Base-by-base conservation (phyloP, 2,888 invertebrate genomes). In the Microctonus brassicae region DNA sequence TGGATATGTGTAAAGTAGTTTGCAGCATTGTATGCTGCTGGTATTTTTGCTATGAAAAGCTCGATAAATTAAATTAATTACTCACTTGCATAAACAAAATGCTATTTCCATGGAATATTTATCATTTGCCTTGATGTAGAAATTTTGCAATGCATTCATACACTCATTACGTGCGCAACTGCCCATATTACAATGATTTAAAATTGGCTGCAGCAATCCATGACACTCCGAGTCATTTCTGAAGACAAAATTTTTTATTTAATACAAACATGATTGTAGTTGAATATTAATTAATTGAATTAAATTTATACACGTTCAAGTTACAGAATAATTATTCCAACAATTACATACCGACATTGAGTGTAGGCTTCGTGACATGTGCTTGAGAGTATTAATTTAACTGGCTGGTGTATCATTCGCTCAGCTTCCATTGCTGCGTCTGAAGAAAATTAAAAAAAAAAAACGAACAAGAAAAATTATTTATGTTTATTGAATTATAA, bases 11-110 rank as follows among this genome's bases (percentile, higher is more conserved):
- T 72, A 72, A 72, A 73, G 55, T 68, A 39, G 63, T 55, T 62
- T 62, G 22, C 22, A 47, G 29, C 61, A 71, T 53, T 52, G 62
- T 62, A 63, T 20, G 13, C 36, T 66, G 11, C 62, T 61, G 22
- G 17, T 52, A 24, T 34, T 60, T 34, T 34, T 53, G 22, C 33
- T 33, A 13, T 72, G 42, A 22, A 63, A 63, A 57, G 63, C 63
- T 69, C 69, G 58, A 74, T 72, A 72, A 76, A 75, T 76, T 72
- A 76, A 70, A 69, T 61, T 65, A 71, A 77, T 75, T 76, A 91
- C 94, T 92, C 89, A 96, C 96, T 94, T 96, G 95, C 97, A 97
- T 74, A 96, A 91, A 87, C 97, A 97, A 89, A 96, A 96, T 79
- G 96, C 97, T 81, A 96, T 94, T 88, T 96, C 96, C 77, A 95